Conservation (phyloP, 1,140 invertebrate species). For the Ceratitis capitata region DNA sequence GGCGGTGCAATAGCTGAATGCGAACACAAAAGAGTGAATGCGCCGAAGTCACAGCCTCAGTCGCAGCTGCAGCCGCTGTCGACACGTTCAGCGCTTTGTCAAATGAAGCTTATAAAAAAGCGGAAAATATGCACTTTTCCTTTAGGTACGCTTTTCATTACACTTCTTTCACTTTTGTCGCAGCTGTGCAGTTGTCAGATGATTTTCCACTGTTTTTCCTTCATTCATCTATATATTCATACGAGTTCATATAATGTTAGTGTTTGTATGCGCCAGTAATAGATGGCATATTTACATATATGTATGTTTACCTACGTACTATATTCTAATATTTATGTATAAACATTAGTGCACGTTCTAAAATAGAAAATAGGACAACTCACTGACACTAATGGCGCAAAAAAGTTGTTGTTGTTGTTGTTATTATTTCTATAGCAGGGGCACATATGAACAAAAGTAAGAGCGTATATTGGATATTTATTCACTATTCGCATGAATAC, state of each 20-base stretch:
- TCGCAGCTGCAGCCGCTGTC: too few species aligned
- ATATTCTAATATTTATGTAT: neutral
- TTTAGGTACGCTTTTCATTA: neutral
- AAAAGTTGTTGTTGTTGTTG: neutral
- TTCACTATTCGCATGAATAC: too few species aligned
- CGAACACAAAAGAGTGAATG: neutral
- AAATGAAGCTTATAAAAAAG: conserved; percentile 31
- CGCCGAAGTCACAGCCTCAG: too few species aligned
- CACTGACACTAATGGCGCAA: neutral
- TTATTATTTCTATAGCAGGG: neutral
- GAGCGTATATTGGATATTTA: neutral
- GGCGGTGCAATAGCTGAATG: neutral
- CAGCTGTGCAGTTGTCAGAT: neutral
- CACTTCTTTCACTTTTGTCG: neutral
- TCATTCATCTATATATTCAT: too few species aligned
- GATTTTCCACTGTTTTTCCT: neutral
- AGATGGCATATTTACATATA: neutral
- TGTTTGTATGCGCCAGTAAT: neutral
- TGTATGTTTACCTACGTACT: too few species aligned
- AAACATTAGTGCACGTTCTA: neutral
- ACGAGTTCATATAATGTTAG: too few species aligned
- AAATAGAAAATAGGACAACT: neutral
- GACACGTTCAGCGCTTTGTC: neutral
- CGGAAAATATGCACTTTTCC: conserved; percentile 19
- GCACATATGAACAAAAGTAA: neutral